phyloP scores from a whole-genome alignment of 2,797 vertebrate species.

The Babyrousa celebensis region DNA sequence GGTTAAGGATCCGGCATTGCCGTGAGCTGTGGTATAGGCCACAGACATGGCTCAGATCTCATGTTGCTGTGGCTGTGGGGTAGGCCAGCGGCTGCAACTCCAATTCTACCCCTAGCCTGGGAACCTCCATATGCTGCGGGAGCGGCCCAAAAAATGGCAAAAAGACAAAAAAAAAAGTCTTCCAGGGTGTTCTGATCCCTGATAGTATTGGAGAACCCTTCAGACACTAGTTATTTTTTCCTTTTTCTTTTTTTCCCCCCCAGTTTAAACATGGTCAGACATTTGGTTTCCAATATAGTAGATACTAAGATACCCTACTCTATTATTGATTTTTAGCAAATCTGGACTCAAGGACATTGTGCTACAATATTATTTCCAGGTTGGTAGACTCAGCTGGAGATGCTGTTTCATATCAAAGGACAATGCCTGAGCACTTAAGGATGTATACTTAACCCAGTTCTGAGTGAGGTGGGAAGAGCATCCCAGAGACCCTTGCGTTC shows the following conservation, averaged over 20 bases:
- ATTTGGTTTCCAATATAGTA: background rate
- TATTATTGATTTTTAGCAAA: slow-evolving; percentile 28
- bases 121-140: too few species aligned
- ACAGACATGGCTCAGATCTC: too few species aligned
- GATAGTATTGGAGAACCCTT: background rate
- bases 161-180: background rate
- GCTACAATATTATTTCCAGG: background rate
- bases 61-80: too few species aligned
- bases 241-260: background rate
- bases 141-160: too few species aligned
- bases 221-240: too few species aligned
- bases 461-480: background rate
- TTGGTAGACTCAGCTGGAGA: slow-evolving; percentile 1
- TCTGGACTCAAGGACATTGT: background rate
- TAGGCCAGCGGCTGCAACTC: too few species aligned
- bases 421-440: background rate
- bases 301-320: background rate
- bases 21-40: too few species aligned
- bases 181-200: background rate
- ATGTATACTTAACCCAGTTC: slow-evolving; percentile 25
- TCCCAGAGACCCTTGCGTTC: background rate
- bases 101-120: too few species aligned
- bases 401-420: slow-evolving; percentile 9
- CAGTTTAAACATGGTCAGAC: background rate
- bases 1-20: too few species aligned